Conservation (phyloP, 64 coral and sea anemone genomes). For the Actinia equina region DNA sequence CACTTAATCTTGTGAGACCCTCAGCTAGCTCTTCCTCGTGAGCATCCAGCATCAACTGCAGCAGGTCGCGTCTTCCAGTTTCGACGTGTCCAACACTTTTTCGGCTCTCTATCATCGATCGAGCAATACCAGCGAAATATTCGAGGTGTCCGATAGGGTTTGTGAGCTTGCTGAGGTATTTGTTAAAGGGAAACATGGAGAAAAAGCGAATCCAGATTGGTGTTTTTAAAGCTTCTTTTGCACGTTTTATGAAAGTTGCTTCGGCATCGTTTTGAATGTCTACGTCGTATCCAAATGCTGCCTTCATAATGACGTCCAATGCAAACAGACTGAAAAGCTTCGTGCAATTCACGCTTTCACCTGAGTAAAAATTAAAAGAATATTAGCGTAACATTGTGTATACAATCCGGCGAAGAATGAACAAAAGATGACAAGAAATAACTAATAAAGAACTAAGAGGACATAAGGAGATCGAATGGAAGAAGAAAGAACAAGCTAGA, state of each 20-base stretch:
- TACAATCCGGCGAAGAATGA: background rate
- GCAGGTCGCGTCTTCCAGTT: slow-evolving; percentile 27
- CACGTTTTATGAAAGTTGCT: background rate
- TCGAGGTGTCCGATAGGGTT: slow-evolving; percentile 18
- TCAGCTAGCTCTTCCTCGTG: slow-evolving; percentile 47
- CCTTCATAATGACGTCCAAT: slow-evolving; percentile 47
- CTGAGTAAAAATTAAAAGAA: slow-evolving; percentile 12
- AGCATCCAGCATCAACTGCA: slow-evolving; percentile 79
- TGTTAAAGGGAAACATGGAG: slow-evolving; percentile 41
- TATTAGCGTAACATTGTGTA: background rate
- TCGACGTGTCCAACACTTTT: background rate
- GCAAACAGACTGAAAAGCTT: slow-evolving; percentile 42
- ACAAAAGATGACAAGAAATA: background rate
- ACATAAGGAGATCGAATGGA: no score
- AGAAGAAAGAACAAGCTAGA: no score
- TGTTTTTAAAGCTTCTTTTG: slow-evolving; percentile 20
- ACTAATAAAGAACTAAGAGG: no score
- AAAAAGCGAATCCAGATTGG: slow-evolving; percentile 37
- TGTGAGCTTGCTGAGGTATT: slow-evolving; percentile 30
- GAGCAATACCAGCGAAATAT: slow-evolving; percentile 35
- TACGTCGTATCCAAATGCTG: slow-evolving; percentile 47
- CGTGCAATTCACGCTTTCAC: slow-evolving; percentile 2
- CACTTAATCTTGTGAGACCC: slow-evolving; percentile 45
- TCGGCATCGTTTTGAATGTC: slow-evolving; percentile 47
- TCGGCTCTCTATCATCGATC: slow-evolving; percentile 42